Conservation (phyloP, 2,797 vertebrate genomes). For the Tokudaia muenninki region DNA sequence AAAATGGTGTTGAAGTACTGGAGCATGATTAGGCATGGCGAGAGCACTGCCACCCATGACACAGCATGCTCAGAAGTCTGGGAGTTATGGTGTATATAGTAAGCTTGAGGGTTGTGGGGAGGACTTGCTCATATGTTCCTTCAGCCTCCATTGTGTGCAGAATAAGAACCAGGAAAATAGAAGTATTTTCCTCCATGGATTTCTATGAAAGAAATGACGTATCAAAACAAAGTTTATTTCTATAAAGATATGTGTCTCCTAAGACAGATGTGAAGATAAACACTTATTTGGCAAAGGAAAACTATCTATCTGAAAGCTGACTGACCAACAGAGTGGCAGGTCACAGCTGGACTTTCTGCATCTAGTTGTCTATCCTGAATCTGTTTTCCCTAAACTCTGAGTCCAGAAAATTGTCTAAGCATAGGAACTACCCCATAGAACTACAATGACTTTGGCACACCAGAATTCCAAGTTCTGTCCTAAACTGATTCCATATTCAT, state of each 20-base stretch:
- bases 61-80: background rate
- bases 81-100: background rate
- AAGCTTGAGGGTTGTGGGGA: background rate
- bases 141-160: background rate
- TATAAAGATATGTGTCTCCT: background rate
- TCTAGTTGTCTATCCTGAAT: background rate
- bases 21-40: background rate
- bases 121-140: background rate
- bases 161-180: background rate
- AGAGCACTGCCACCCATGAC: background rate
- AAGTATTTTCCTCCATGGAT: background rate
- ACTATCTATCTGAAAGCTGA: background rate
- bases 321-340: background rate
- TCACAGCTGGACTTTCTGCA: background rate
- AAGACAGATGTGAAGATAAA: background rate
- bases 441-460: background rate
- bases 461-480: background rate
- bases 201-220: slow-evolving; percentile 10
- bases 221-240: slow-evolving; percentile 1
- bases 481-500: background rate
- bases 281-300: background rate
- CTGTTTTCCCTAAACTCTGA: background rate
- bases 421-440: background rate
- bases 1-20: background rate
- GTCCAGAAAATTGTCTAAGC: background rate